Evolutionary conservation across 2,797 vertebrate genomes (phyloP).

Genomic region (Scleropages formosus): DNA sequence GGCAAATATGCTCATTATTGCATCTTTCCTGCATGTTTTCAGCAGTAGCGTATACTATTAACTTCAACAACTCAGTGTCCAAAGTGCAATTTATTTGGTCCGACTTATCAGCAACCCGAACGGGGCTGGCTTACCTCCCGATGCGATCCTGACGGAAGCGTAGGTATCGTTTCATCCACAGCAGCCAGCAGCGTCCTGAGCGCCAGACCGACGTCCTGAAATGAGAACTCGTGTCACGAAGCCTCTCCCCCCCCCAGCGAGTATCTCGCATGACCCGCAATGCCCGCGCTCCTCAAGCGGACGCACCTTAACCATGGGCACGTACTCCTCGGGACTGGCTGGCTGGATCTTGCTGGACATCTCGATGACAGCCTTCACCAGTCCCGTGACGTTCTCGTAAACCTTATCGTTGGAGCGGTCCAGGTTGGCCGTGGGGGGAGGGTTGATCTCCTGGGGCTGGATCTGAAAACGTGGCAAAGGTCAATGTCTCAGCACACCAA

Average conservation of each 20-base stretch:
- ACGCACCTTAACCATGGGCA: slow-evolving; percentile 97
- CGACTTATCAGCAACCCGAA: neutral
- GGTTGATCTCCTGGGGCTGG: slow-evolving; percentile 96
- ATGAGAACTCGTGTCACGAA: neutral
- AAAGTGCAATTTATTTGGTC: neutral
- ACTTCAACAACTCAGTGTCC: too few species aligned
- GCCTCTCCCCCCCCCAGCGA: neutral
- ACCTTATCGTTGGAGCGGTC: slow-evolving; percentile 98
- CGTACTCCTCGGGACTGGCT: slow-evolving; percentile 91
- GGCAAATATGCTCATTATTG: neutral
- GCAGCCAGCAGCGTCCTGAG: slow-evolving; percentile 91
- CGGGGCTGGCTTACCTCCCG: slow-evolving; percentile 78
- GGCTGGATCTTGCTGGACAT: slow-evolving; percentile 99
- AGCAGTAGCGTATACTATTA: neutral
- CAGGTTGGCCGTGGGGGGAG: slow-evolving; percentile 93
- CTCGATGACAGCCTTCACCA: slow-evolving; percentile 97
- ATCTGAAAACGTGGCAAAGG: slow-evolving; percentile 64
- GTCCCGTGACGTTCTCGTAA: slow-evolving; percentile 94
- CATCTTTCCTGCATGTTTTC: neutral
- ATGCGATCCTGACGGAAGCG: slow-evolving; percentile 90
- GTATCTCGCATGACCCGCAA: neutral
- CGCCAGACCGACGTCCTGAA: slow-evolving; percentile 92
- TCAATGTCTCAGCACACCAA: neutral
- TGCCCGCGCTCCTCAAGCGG: neutral
- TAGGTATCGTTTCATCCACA: slow-evolving; percentile 92